Evolutionary conservation across 2,888 invertebrate species (phyloP), one percentile per base, ranked within the genome.

Genomic region (Sarcophaga carnaria): DNA sequence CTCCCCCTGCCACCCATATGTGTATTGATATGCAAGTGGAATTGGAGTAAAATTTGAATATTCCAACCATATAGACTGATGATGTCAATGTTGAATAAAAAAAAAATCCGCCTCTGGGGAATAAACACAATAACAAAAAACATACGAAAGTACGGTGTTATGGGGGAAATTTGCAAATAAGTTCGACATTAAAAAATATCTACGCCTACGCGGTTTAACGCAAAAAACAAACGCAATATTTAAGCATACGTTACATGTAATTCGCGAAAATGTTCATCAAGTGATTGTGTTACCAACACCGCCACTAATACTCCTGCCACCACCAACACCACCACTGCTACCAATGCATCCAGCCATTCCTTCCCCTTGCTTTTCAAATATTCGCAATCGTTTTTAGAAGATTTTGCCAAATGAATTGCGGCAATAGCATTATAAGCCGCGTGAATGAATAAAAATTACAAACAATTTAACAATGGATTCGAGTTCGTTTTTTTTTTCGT

Each of bases 361-460:
- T n/a, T n/a, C 22, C 59, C n/a, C 10, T 60, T 22, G 37, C 54
- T 11, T 54, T 54, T 14, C 4, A 54, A 14, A 17, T 5, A 17
- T 14, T 17, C 17, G 54, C 54, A 14, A 14, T 54, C 54, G 54
- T 17, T 54, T 67, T 37, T 37, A 37, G 20, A 14, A 20, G 67
- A 67, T 80, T 77, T 72, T 67, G 10, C 27, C 75, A 84, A 80
- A 70, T 60, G 49, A 75, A 70, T 83, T 83, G 78, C 75, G 83
- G 83, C 80, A 70, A 22, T 60, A 27, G 20, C 63, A 25, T 37
- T 37, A 37, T 80, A 77, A 72, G 75, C 67, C 83, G 80, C 70
- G 69, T 67, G 76, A 91, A 91, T 91, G 91, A 91, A 90, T 90
- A 91, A 91, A 90, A 91, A 91, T 91, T 91, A 91, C 89, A 91